Conservation (phyloP, 2,888 invertebrate species). For the Elysia crispata region DNA sequence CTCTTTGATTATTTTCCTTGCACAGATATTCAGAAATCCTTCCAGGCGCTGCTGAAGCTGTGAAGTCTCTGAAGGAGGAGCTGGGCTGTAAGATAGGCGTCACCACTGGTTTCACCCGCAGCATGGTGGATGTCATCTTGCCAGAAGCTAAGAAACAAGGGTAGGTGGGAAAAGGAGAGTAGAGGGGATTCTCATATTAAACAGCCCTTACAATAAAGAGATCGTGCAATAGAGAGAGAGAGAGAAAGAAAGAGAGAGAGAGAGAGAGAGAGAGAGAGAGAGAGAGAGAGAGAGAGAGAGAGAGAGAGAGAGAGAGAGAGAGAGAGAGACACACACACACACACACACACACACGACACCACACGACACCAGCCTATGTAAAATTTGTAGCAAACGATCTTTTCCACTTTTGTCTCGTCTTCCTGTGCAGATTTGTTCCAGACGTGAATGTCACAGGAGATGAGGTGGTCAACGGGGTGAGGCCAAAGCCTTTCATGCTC, state of each 20-base stretch:
- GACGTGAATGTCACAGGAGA: slow-evolving; percentile 76
- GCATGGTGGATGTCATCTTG: slow-evolving; percentile 72
- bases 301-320: too few relatives aligned
- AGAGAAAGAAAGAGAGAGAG: too few relatives aligned
- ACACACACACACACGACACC: too few relatives aligned
- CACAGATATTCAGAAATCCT: slow-evolving; percentile 15
- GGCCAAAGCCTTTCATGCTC: slow-evolving; percentile 77
- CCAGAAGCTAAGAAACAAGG: slow-evolving; percentile 73
- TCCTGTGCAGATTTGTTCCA: slow-evolving; percentile 57
- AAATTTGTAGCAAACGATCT: too few relatives aligned
- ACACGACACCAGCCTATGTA: too few relatives aligned
- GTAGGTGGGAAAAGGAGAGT: not conserved
- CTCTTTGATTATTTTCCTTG: not conserved
- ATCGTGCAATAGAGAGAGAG: too few relatives aligned
- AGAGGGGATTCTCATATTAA: too few relatives aligned
- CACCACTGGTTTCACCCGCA: slow-evolving; percentile 72
- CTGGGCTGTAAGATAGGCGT: slow-evolving; percentile 69
- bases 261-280: too few relatives aligned
- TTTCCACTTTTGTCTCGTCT: too few relatives aligned
- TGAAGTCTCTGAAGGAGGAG: slow-evolving; percentile 60
- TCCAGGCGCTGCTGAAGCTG: slow-evolving; percentile 64
- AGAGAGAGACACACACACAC: too few relatives aligned
- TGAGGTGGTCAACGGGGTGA: slow-evolving; percentile 74
- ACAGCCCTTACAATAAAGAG: too few relatives aligned
- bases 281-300: too few relatives aligned